Evolutionary conservation across 2,797 vertebrate genomes (phyloP).

Genomic region (Artibeus lituratus): DNA sequence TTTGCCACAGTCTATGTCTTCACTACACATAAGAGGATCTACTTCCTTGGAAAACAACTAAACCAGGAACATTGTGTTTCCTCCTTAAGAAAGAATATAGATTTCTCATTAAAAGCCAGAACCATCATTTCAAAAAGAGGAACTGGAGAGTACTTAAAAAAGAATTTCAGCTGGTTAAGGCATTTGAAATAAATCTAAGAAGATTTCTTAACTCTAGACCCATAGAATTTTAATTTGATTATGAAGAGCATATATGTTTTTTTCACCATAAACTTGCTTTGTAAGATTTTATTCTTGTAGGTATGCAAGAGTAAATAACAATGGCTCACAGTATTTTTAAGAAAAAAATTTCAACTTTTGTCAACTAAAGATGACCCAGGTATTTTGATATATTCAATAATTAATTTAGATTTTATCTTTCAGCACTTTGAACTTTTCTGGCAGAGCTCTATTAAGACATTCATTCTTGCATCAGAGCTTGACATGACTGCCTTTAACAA

Average conservation of each 20-base stretch:
- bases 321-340: neutral
- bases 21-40: neutral
- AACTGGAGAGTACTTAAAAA: conserved; percentile 31
- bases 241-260: neutral
- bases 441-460: neutral
- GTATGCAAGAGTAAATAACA: neutral
- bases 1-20: conserved; percentile 33
- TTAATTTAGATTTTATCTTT: conserved; percentile 1
- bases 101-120: conserved; percentile 54
- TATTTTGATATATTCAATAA: neutral
- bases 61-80: conserved; percentile 32
- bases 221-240: conserved; percentile 24
- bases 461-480: neutral
- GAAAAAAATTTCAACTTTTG: neutral
- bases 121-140: conserved; percentile 40
- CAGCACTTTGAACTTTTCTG: neutral
- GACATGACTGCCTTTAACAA: neutral
- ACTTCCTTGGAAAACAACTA: conserved; percentile 27
- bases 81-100: neutral
- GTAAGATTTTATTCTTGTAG: neutral
- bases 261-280: neutral
- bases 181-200: conserved; percentile 31
- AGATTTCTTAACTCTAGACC: neutral
- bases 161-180: conserved; percentile 22
- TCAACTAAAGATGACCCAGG: neutral